Conservation (phyloP, 2,888 invertebrate genomes). For the Sesia apiformis region DNA sequence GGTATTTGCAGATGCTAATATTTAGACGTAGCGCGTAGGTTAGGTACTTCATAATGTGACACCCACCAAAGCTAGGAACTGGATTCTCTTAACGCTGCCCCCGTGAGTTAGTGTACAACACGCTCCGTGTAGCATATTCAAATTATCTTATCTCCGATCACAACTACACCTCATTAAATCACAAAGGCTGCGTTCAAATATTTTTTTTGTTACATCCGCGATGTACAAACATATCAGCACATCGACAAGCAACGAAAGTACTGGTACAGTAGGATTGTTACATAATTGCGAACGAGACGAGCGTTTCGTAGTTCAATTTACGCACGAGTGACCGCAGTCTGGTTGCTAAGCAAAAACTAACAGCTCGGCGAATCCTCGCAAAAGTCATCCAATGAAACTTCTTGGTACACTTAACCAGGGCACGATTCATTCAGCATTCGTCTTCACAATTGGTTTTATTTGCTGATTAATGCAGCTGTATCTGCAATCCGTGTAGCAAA, state of each 20-base stretch:
- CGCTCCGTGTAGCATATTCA: constrained; percentile 10
- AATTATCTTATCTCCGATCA: constrained; percentile 16
- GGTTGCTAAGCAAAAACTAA: constrained; percentile 20
- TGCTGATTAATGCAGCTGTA: too few relatives aligned
- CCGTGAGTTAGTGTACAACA: constrained; percentile 2
- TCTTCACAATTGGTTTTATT: too few relatives aligned
- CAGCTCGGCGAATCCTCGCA: constrained; percentile 10
- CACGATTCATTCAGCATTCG: too few relatives aligned
- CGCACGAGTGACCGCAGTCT: constrained; percentile 32
- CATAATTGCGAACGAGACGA: constrained; percentile 22
- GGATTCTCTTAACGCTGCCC: constrained; percentile 1
- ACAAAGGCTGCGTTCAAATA: constrained; percentile 14
- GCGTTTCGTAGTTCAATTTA: constrained; percentile 35
- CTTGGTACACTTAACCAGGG: too few relatives aligned
- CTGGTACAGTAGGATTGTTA: constrained; percentile 13
- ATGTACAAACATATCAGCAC: too few relatives aligned
- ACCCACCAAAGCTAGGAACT: constrained; percentile 11
- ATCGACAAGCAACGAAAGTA: constrained; percentile 14
- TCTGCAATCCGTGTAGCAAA: too few relatives aligned
- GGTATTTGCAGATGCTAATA: too few relatives aligned
- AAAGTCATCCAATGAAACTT: too few relatives aligned
- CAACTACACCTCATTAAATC: constrained; percentile 12
- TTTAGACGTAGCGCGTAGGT: too few relatives aligned
- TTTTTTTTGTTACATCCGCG: constrained; percentile 19
- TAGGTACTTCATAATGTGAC: neutral